Evolutionary conservation across 2,888 invertebrate genomes (phyloP).

Genomic region (Drosophila prolongata): DNA sequence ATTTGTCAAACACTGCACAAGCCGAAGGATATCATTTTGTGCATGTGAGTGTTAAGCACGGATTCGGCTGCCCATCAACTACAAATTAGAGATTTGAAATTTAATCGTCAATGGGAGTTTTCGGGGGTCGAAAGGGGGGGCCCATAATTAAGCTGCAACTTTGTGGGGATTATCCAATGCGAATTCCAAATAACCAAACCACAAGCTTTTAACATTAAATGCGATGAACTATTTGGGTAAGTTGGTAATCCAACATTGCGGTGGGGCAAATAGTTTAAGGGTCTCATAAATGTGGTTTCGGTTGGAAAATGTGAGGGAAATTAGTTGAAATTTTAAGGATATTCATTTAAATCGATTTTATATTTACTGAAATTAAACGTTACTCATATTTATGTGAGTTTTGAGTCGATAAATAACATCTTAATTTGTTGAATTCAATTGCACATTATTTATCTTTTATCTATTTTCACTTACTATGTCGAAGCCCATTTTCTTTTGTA

Average conservation of each 20-base stretch:
- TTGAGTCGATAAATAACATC: no score
- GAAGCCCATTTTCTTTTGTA: no score
- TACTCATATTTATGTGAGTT: no score
- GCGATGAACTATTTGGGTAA: slow-evolving; percentile 19
- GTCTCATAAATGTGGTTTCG: slow-evolving; percentile 8
- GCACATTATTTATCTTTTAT: no score
- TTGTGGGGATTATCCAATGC: slow-evolving; percentile 7
- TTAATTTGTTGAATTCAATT: no score
- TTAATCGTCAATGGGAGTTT: slow-evolving; percentile 60
- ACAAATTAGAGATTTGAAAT: slow-evolving; percentile 61
- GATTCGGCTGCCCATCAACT: slow-evolving; percentile 51
- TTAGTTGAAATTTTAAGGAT: not conserved
- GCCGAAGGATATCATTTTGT: slow-evolving; percentile 8
- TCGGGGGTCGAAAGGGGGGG: not conserved
- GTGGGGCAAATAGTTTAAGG: slow-evolving; percentile 9
- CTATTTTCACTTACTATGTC: no score
- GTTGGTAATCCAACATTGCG: slow-evolving; percentile 14
- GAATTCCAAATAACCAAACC: slow-evolving; percentile 7
- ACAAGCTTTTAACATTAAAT: slow-evolving; percentile 15
- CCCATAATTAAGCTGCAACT: slow-evolving; percentile 23
- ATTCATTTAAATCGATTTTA: not conserved
- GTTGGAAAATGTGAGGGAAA: not conserved
- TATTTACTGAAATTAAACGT: no score
- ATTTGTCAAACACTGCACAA: slow-evolving; percentile 54
- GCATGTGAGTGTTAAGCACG: slow-evolving; percentile 27